phyloP scores from a whole-genome alignment of 2,888 invertebrate genomes.

The Spilosoma lubricipeda region DNA sequence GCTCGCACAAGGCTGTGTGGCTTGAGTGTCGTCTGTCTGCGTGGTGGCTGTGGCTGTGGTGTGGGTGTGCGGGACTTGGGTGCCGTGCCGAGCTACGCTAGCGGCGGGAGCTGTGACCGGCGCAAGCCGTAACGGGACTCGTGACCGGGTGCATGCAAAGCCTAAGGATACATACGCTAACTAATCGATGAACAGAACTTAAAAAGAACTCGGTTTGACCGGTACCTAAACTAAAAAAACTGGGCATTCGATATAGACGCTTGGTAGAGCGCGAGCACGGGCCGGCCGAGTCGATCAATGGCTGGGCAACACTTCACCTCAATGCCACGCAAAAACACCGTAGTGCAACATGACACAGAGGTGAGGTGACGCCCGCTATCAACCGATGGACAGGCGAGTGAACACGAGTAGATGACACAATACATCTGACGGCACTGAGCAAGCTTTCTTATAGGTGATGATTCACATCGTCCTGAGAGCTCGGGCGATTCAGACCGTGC shows the following conservation, averaged over 20 bases:
- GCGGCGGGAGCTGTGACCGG: constrained; percentile 78
- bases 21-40: constrained; percentile 83
- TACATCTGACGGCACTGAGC: constrained; percentile 87
- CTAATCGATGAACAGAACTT: constrained; percentile 85
- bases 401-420: constrained; percentile 86
- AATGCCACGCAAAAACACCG: constrained; percentile 49
- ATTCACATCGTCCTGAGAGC: constrained; percentile 76
- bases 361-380: constrained; percentile 55
- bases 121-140: constrained; percentile 80
- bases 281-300: constrained; percentile 61
- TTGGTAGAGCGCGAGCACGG: constrained; percentile 82
- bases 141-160: constrained; percentile 86
- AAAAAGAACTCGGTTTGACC: constrained; percentile 84
- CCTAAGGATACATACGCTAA: constrained; percentile 84
- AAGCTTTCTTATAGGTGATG: constrained; percentile 84
- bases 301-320: constrained; percentile 57
- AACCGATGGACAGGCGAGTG: constrained; percentile 68
- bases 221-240: constrained; percentile 80
- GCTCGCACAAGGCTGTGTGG: constrained; percentile 84
- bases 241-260: constrained; percentile 85
- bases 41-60: constrained; percentile 77
- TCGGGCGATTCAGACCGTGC: constrained; percentile 77
- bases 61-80: constrained; percentile 83
- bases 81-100: constrained; percentile 86
- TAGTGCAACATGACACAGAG: constrained; percentile 52